phyloP scores from a whole-genome alignment of 2,888 invertebrate genomes.

The Hymenopus coronatus region DNA sequence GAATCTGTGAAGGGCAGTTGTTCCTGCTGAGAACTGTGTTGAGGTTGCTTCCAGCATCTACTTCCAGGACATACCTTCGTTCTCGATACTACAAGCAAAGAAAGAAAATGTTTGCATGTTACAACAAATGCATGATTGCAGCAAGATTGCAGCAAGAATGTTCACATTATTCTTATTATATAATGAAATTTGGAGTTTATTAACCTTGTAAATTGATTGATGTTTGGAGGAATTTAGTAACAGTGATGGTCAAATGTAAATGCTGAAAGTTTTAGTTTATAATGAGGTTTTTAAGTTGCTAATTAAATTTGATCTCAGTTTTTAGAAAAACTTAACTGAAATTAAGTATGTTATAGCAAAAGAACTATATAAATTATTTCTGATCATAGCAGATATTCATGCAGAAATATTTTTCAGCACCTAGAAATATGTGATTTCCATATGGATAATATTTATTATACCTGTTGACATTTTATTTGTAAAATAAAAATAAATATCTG shows the following conservation, averaged over 20 bases:
- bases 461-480: too few relatives aligned
- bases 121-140: not conserved
- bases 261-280: not conserved
- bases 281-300: not conserved
- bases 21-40: slow-evolving; percentile 52
- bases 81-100: slow-evolving; percentile 54
- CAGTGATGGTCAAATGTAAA: too few relatives aligned
- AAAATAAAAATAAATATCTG: too few relatives aligned
- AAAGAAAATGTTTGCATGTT: not conserved
- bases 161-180: not conserved
- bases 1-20: slow-evolving; percentile 49
- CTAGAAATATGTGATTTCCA: too few relatives aligned
- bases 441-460: too few relatives aligned
- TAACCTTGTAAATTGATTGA: too few relatives aligned
- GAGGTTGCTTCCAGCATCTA: slow-evolving; percentile 49
- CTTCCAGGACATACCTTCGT: slow-evolving; percentile 56
- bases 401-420: too few relatives aligned
- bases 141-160: not conserved
- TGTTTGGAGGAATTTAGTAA: too few relatives aligned
- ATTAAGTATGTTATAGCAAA: not conserved
- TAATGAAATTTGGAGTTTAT: not conserved
- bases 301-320: not conserved
- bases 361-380: not conserved
- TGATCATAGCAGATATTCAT: too few relatives aligned
- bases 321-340: not conserved